phyloP scores from a whole-genome alignment of 1,140 invertebrate genomes.

The Penaeus japonicus region DNA sequence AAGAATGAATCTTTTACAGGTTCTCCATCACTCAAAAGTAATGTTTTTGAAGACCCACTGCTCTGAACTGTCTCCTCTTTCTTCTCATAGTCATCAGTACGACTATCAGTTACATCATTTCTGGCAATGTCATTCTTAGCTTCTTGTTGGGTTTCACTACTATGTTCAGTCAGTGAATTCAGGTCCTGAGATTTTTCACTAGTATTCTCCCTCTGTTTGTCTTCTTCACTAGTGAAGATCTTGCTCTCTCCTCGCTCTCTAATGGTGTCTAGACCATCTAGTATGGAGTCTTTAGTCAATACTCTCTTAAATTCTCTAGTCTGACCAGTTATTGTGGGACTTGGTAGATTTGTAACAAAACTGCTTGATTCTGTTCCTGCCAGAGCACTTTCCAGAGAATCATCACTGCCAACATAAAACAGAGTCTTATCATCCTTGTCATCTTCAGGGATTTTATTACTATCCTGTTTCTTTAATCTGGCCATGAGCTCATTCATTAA shows the following conservation, averaged over 20 bases:
- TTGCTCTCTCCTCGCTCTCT: not conserved
- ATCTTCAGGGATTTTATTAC: not conserved
- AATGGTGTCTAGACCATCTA: not conserved
- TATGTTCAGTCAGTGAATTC: not conserved
- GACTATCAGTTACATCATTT: too few species aligned
- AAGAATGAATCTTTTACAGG: too few species aligned
- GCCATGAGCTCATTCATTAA: not conserved
- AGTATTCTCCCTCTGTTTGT: not conserved
- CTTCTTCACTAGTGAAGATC: not conserved
- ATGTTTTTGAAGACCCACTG: too few species aligned
- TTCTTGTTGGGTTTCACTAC: too few species aligned
- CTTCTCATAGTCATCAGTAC: too few species aligned
- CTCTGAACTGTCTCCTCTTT: too few species aligned
- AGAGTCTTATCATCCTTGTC: not conserved
- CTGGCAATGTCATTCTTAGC: too few species aligned
- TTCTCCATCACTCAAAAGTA: too few species aligned
- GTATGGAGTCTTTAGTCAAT: not conserved
- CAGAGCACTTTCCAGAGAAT: not conserved
- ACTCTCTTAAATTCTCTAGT: not conserved
- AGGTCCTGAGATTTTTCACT: not conserved
- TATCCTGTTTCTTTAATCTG: not conserved
- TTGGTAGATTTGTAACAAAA: not conserved
- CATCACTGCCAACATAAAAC: not conserved
- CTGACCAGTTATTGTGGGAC: not conserved
- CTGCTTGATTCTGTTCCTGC: not conserved